Conservation (phyloP, 2,113 vertebrate genomes). For the Hemiscyllium ocellatum region DNA sequence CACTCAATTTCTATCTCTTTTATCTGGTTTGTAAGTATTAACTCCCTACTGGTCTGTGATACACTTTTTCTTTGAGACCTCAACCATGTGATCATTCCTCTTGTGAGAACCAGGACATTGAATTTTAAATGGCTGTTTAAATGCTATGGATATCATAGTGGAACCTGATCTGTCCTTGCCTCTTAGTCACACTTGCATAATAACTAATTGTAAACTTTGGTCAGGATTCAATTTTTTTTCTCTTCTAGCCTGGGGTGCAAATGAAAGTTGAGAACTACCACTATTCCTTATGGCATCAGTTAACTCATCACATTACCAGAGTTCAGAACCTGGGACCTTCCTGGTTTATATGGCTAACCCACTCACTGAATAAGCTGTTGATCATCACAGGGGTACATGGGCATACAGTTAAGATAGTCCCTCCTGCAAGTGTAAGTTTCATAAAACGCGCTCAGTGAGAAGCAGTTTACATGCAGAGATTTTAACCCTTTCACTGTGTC, state of each 20-base stretch:
- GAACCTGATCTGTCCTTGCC: not conserved
- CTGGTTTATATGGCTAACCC: not conserved
- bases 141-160: not conserved
- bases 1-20: not conserved
- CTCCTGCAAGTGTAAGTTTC: not conserved
- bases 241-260: not conserved
- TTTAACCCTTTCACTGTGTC: conserved; percentile 11
- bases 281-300: not conserved
- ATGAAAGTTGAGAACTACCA: not conserved
- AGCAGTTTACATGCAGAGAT: not conserved
- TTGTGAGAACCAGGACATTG: not conserved
- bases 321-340: not conserved
- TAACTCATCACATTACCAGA: not conserved
- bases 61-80: not conserved
- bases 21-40: not conserved
- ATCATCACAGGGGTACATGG: not conserved
- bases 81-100: not conserved
- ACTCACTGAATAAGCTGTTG: not conserved
- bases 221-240: not conserved
- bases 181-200: not conserved
- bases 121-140: not conserved
- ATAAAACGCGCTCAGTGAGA: not conserved
- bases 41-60: not conserved
- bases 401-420: not conserved
- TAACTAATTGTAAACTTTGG: not conserved